Conservation (phyloP, 2,113 vertebrate genomes). For the Mesitornis unicolor region DNA sequence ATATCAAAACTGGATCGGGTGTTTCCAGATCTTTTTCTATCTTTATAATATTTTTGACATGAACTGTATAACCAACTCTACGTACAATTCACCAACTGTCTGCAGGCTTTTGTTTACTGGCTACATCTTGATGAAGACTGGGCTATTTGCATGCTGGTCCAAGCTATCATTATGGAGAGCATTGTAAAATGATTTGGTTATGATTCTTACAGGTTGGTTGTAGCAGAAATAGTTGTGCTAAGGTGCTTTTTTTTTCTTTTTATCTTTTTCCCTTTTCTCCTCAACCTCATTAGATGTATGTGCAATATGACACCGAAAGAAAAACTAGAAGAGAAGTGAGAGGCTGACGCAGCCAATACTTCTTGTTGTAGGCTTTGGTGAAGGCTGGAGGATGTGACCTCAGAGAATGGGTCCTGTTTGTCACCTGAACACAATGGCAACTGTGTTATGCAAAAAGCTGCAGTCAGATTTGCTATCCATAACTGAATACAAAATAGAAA, state of each 20-base stretch:
- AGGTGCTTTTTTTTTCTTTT: neutral
- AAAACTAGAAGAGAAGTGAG: neutral
- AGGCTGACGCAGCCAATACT: neutral
- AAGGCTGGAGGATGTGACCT: neutral
- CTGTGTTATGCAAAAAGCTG: neutral
- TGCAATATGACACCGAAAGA: neutral
- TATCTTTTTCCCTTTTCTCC: neutral
- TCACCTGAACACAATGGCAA: neutral
- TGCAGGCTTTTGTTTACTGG: neutral
- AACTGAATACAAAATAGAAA: neutral
- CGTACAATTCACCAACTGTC: fast-evolving
- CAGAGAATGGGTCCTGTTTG: fast-evolving
- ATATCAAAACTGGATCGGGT: neutral
- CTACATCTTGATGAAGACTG: neutral
- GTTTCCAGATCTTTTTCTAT: neutral
- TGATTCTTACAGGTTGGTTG: neutral
- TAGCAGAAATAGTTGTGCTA: neutral
- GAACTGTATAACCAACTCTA: neutral
- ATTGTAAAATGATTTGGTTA: neutral
- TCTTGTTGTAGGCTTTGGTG: neutral
- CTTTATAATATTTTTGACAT: neutral
- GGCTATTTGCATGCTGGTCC: neutral
- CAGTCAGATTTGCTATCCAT: neutral
- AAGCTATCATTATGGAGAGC: neutral
- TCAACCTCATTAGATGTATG: neutral